Evolutionary conservation across 2,113 vertebrate species (phyloP).

Genomic region (Coptodon bakossiorum): DNA sequence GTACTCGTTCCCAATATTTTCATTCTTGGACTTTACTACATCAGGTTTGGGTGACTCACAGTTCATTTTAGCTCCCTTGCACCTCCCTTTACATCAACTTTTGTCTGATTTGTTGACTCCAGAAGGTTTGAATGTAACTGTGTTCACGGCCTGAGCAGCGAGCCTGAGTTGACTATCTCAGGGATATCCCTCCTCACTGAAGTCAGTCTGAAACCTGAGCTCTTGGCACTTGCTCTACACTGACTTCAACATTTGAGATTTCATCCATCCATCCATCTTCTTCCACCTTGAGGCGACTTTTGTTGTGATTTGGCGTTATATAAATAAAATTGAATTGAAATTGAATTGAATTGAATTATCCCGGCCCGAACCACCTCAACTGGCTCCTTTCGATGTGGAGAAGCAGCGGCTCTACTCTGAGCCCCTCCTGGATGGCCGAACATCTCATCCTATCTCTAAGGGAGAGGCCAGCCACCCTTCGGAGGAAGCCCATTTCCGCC

Average conservation of each 20-base stretch:
- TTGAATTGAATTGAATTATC: background rate
- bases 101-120: background rate
- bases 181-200: background rate
- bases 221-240: rapidly evolving
- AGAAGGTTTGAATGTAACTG: background rate
- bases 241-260: background rate
- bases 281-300: too few species aligned
- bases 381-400: rapidly evolving
- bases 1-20: background rate
- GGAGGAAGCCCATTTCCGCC: rapidly evolving
- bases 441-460: background rate
- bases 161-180: background rate
- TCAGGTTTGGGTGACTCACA: rapidly evolving
- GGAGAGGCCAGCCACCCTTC: background rate
- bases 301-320: too few species aligned
- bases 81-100: background rate
- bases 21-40: background rate
- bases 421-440: rapidly evolving
- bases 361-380: rapidly evolving
- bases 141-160: background rate
- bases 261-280: background rate
- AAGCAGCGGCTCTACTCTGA: background rate
- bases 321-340: too few species aligned
- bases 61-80: background rate
- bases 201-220: background rate